Evolutionary conservation across 2,797 vertebrate species (phyloP).

Genomic region (Coluber constrictor): DNA sequence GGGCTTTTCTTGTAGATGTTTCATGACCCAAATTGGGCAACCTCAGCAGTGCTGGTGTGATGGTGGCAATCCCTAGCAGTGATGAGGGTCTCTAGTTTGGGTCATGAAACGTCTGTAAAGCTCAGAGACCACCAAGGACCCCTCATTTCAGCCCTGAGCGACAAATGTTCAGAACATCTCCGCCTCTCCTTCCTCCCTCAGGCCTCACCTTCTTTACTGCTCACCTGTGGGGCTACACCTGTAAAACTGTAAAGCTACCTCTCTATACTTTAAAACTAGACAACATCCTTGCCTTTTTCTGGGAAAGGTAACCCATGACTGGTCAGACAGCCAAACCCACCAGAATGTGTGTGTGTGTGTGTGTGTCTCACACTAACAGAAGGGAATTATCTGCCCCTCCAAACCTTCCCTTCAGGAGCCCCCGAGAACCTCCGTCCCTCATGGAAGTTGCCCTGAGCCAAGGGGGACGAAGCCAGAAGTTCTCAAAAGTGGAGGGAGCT

Average conservation of each 20-base stretch:
- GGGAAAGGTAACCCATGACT: no score
- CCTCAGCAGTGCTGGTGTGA: neutral
- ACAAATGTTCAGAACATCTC: neutral
- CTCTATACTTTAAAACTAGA: neutral
- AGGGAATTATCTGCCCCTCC: neutral
- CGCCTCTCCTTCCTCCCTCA: rapidly evolving
- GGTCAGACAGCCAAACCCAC: neutral
- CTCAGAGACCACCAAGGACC: neutral
- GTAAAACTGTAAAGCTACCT: no score
- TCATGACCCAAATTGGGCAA: neutral
- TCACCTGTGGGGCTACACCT: neutral
- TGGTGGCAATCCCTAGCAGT: no score
- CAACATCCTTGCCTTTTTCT: neutral
- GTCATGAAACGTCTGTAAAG: neutral
- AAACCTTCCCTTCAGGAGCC: no score
- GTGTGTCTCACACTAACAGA: no score
- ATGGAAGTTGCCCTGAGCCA: neutral
- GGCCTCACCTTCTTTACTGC: neutral
- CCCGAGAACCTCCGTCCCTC: neutral
- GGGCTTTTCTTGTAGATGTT: neutral
- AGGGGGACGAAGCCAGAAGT: neutral
- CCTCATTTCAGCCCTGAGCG: neutral
- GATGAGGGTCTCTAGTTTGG: neutral
- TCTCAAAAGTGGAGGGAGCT: neutral
- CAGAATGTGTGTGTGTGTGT: rapidly evolving